Evolutionary conservation across 1,140 invertebrate species (phyloP).

Genomic region (Eriosoma lanigerum): DNA sequence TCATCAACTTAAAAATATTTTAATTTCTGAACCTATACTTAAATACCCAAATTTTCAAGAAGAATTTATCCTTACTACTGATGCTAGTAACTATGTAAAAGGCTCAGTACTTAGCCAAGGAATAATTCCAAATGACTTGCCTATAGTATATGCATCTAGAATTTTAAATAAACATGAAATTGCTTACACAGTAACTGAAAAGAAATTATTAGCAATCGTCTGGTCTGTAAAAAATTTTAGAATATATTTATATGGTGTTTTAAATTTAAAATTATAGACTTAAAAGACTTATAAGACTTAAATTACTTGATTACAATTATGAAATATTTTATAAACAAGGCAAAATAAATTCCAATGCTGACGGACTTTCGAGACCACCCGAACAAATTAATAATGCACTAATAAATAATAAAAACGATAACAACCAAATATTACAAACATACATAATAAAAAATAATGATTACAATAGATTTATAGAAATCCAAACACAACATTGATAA

Average conservation of each 20-base stretch:
- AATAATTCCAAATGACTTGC: slow-evolving; percentile 54
- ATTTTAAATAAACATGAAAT: slow-evolving; percentile 55
- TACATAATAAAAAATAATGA: background rate
- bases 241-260: slow-evolving; percentile 60
- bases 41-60: slow-evolving; percentile 53
- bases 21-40: slow-evolving; percentile 54
- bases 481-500: background rate
- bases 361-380: slow-evolving; percentile 39
- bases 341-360: slow-evolving; percentile 55
- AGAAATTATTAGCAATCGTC: slow-evolving; percentile 62
- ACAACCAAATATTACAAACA: no score
- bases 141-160: slow-evolving; percentile 56
- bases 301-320: slow-evolving; percentile 58
- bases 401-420: slow-evolving; percentile 22
- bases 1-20: background rate
- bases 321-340: slow-evolving; percentile 54
- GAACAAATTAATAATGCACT: background rate
- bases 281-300: slow-evolving; percentile 62
- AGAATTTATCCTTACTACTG: slow-evolving; percentile 56
- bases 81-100: slow-evolving; percentile 49
- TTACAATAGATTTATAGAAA: background rate
- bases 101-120: slow-evolving; percentile 51
- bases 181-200: slow-evolving; percentile 57
- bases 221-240: slow-evolving; percentile 59
- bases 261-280: slow-evolving; percentile 60